Conservation (phyloP, 2,888 invertebrate genomes). For the Galeopsomyia nigrocyanea region DNA sequence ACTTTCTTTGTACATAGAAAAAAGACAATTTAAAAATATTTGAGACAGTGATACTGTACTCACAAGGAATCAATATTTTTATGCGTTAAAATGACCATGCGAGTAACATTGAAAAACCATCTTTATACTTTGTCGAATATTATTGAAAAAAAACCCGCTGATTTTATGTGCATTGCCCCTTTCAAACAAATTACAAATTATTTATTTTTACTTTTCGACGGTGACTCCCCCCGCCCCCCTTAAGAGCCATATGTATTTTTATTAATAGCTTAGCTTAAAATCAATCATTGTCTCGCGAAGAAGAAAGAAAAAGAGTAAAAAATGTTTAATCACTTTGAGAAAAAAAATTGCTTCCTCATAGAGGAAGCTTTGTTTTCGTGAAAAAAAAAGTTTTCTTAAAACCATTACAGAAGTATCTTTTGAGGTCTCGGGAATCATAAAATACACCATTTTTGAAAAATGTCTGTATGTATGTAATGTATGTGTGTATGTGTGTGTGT, state of each 20-base stretch:
- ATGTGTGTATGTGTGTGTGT: no score
- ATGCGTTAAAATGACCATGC: conserved; percentile 5
- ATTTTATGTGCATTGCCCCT: conserved; percentile 38
- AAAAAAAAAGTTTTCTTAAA: no score
- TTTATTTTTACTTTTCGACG: conserved; percentile 43
- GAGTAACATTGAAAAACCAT: conserved; percentile 3
- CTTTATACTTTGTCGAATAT: background rate
- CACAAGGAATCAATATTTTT: conserved; percentile 21
- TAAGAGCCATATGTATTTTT: conserved; percentile 64
- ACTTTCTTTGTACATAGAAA: conserved; percentile 33
- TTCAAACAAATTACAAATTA: conserved; percentile 23
- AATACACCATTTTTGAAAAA: no score
- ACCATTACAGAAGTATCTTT: no score
- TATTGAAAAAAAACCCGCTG: conserved; percentile 7
- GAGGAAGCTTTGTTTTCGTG: no score
- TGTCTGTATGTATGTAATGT: no score
- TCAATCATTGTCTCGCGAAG: conserved; percentile 53
- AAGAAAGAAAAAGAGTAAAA: conserved; percentile 42
- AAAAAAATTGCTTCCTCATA: no score
- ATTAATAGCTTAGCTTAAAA: conserved; percentile 55
- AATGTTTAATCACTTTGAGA: conserved; percentile 39
- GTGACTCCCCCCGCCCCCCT: conserved; percentile 47
- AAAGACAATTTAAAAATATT: conserved; percentile 2
- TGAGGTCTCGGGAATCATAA: no score
- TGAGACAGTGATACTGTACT: conserved; percentile 27